Percentiles rank a stretch among this genome's conserved stretches.
phyloP scores from a whole-genome alignment of 2,888 invertebrate species.

The Agriopis marginaria region DNA sequence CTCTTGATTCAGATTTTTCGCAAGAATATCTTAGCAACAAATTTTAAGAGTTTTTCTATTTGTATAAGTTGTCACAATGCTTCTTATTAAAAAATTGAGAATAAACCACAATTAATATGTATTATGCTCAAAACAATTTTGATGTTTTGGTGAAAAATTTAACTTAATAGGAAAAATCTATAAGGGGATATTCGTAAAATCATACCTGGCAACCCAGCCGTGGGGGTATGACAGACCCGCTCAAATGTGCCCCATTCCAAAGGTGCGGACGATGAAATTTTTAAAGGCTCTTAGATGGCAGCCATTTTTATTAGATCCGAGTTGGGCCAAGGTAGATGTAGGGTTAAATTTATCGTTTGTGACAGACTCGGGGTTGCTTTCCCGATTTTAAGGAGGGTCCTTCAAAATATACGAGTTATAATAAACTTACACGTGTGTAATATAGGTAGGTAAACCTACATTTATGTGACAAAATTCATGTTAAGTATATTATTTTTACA shows the following conservation, averaged over 20 bases:
- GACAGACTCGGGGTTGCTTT: conserved; percentile 30
- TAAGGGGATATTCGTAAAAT: background rate
- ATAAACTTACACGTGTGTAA: conserved; percentile 14
- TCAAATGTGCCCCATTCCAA: conserved; percentile 48
- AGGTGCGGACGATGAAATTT: conserved; percentile 69
- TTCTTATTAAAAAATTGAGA: too few relatives aligned
- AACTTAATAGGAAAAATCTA: background rate
- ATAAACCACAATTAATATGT: too few relatives aligned
- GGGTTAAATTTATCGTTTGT: conserved; percentile 44
- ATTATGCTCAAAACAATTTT: background rate
- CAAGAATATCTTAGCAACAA: too few relatives aligned
- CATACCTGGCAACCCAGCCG: background rate
- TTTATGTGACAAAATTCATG: too few relatives aligned
- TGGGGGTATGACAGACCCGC: conserved; percentile 18
- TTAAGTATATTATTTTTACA: too few relatives aligned
- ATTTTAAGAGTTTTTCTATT: too few relatives aligned
- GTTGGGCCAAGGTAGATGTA: conserved; percentile 34
- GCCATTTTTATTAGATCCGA: conserved; percentile 42
- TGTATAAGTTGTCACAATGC: too few relatives aligned
- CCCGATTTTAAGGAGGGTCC: conserved; percentile 32
- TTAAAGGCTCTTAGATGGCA: conserved; percentile 66
- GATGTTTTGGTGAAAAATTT: background rate
- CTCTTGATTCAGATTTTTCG: too few relatives aligned
- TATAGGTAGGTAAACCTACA: too few relatives aligned
- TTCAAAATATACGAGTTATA: conserved; percentile 20